A percentile compares a stretch with the other conserved stretches of the same genome.
These are phyloP conservation scores for Erpobdella octoculata DNA, from an alignment of 2,888 invertebrate genomes.

Conservation along the genomic window DNA sequence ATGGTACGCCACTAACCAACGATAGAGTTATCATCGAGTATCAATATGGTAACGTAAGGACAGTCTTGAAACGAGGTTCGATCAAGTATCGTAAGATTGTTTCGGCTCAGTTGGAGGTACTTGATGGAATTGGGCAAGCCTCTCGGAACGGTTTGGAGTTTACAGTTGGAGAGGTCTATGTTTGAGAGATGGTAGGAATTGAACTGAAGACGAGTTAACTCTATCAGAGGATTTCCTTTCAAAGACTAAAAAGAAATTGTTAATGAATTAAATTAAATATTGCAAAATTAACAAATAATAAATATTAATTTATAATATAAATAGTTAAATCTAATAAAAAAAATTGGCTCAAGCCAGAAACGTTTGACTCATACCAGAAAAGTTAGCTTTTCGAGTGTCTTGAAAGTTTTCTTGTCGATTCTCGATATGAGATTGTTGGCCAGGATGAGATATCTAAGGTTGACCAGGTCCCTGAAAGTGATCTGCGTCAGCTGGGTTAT, in stretches of 20 bases:
- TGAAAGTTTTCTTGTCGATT: slow-evolving; percentile 35
- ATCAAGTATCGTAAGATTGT: slow-evolving; percentile 36
- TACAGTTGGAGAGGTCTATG: slow-evolving; percentile 38
- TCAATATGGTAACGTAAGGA: slow-evolving; percentile 65
- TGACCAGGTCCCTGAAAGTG: slow-evolving; percentile 35
- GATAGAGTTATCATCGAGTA: slow-evolving; percentile 65
- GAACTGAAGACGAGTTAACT: slow-evolving; percentile 35
- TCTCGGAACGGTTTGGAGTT: slow-evolving; percentile 33
- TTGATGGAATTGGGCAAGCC: slow-evolving; percentile 38
- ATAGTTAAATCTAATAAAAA: not conserved
- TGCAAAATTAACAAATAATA: not conserved
- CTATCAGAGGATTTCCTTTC: slow-evolving; percentile 35
- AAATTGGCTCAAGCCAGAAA: no score
- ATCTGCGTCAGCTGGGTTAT: slow-evolving; percentile 32
- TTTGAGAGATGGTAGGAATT: slow-evolving; percentile 36
- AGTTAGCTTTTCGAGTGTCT: slow-evolving; percentile 34
- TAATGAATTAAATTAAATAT: not conserved
- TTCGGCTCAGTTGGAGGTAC: slow-evolving; percentile 37
- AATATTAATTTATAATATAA: not conserved
- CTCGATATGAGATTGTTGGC: slow-evolving; percentile 33
- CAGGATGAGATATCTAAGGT: slow-evolving; percentile 35
- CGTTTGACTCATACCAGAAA: slow-evolving; percentile 35
- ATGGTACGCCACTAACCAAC: slow-evolving; percentile 6
- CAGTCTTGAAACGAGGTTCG: slow-evolving; percentile 30
- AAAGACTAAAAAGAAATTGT: slow-evolving; percentile 22